Conservation (phyloP, 2,888 invertebrate species). For the Proisotoma minuta region DNA sequence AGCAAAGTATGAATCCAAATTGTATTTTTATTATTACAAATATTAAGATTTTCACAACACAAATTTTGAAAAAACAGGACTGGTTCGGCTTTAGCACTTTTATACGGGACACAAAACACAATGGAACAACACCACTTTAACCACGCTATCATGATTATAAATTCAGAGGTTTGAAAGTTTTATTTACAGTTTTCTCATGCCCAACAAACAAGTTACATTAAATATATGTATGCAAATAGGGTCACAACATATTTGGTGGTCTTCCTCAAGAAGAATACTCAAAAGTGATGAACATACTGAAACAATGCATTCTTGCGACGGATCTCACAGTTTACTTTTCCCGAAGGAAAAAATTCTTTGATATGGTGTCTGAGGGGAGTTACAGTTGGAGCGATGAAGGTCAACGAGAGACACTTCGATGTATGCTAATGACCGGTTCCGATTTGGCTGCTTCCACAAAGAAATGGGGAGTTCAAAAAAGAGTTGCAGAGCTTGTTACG, state of each 20-base stretch:
- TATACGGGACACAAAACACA: conserved; percentile 59
- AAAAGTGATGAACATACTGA: conserved; percentile 55
- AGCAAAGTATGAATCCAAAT: conserved; percentile 51
- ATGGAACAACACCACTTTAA: conserved; percentile 64
- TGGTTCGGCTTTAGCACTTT: conserved; percentile 54
- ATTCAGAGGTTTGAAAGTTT: conserved; percentile 52
- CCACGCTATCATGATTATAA: conserved; percentile 60
- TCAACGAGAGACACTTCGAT: conserved; percentile 53
- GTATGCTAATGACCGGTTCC: conserved; percentile 57
- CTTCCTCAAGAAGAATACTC: conserved; percentile 54
- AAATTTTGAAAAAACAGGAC: conserved; percentile 50
- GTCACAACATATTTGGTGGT: conserved; percentile 55
- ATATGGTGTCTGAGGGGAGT: conserved; percentile 52
- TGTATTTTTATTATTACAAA: background rate
- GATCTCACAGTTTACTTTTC: conserved; percentile 56
- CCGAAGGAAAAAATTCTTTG: conserved; percentile 53
- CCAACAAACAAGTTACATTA: background rate
- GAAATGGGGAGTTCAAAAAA: conserved; percentile 58
- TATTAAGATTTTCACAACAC: background rate
- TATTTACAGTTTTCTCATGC: background rate
- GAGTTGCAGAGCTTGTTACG: conserved; percentile 81
- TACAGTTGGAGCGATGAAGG: conserved; percentile 53
- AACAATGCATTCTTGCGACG: conserved; percentile 56
- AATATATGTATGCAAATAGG: conserved; percentile 49
- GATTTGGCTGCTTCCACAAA: conserved; percentile 60